Evolutionary conservation across 2,888 invertebrate species (phyloP), one percentile per base, ranked within the genome.

Genomic region (Helobdella robusta): DNA sequence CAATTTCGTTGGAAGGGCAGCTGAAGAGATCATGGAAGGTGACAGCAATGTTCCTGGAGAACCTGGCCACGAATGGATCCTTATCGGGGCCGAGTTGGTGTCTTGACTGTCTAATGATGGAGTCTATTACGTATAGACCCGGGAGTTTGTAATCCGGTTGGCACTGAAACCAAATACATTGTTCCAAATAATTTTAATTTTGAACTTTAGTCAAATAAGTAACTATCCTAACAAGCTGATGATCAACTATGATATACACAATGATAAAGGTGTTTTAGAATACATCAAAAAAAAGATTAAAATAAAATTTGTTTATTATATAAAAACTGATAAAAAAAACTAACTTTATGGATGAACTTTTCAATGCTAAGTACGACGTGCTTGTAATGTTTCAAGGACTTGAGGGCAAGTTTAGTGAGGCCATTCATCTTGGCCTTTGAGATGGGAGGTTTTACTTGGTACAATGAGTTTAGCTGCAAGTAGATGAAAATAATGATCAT

Each of bases 291-390:
- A n/a, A n/a, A n/a, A n/a, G n/a, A n/a, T n/a, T n/a, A n/a, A n/a
- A n/a, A n/a, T n/a, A n/a, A n/a, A n/a, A n/a, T n/a, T n/a, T n/a
- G n/a, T n/a, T n/a, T n/a, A n/a, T n/a, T n/a, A n/a, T n/a, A n/a
- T n/a, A n/a, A n/a, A n/a, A n/a, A n/a, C n/a, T n/a, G n/a, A n/a
- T n/a, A n/a, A n/a, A n/a, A n/a, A n/a, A n/a, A n/a, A 56, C 67
- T 68, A 68, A 78, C 82, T 84, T 97, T 98, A 75, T 89, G 86
- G 73, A 98, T 93, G 78, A 98, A 97, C 81, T 95, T 97, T 82
- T 98, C 98, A 34, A 99, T 95, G 84, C 92, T 91, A 81, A 95
- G 95, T 70, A 98, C 98, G 73, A 97, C 94, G 82, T 99, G 98
- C 80, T 98, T 99, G 81, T 98, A 99, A 81, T 94, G 92, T 81